phyloP scores from a whole-genome alignment of 2,797 vertebrate genomes.

The Eulemur rubriventer region DNA sequence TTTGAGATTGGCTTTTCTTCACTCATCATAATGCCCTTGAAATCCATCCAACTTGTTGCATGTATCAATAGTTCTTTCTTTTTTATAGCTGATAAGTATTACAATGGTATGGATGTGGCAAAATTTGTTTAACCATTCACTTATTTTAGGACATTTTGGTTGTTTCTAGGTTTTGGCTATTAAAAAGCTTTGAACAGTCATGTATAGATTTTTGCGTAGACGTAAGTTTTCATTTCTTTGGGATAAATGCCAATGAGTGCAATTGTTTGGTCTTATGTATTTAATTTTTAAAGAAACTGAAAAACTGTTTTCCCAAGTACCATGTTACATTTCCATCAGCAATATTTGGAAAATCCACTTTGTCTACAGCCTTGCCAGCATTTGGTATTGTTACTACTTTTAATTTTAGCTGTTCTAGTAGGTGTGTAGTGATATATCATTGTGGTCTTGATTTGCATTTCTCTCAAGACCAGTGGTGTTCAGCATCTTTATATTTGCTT shows the following conservation, averaged over 20 bases:
- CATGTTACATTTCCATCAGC: not conserved
- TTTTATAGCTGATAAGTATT: not conserved
- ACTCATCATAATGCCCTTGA: not conserved
- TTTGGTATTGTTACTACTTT: not conserved
- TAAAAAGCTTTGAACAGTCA: not conserved
- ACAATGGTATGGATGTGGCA: not conserved
- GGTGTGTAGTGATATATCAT: not conserved
- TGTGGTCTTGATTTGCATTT: not conserved
- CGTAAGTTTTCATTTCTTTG: not conserved
- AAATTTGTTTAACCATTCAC: not conserved
- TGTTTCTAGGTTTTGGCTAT: not conserved
- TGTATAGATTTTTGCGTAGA: not conserved
- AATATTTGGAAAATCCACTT: not conserved
- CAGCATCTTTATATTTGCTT: not conserved
- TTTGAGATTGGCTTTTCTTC: not conserved
- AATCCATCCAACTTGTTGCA: not conserved
- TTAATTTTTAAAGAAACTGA: not conserved
- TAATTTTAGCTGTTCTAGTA: not conserved
- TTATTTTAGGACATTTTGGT: slow-evolving; percentile 7
- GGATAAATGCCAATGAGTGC: not conserved
- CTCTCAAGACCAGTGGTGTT: not conserved
- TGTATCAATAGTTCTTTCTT: not conserved
- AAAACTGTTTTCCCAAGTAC: not conserved
- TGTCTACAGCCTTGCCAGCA: not conserved
- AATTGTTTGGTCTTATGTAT: not conserved